phyloP scores from a whole-genome alignment of 2,888 invertebrate genomes.

The Hypena proboscidalis region DNA sequence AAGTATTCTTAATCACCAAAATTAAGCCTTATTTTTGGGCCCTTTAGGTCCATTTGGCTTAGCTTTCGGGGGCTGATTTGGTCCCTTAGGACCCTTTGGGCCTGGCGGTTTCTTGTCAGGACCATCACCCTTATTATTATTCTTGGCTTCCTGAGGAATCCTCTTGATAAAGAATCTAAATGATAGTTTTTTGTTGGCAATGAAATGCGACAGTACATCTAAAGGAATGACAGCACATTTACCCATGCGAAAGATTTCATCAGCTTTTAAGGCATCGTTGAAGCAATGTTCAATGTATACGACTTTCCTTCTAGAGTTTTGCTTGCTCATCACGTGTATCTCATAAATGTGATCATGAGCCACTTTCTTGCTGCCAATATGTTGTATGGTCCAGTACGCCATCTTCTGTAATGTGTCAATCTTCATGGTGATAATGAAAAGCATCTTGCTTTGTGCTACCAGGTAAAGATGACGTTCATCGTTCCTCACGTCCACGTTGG shows the following conservation, averaged over 20 bases:
- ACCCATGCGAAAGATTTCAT: slow-evolving; percentile 65
- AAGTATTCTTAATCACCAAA: background rate
- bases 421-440: slow-evolving; percentile 70
- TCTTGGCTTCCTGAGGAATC: slow-evolving; percentile 43
- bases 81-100: slow-evolving; percentile 48
- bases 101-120: slow-evolving; percentile 41
- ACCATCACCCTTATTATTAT: slow-evolving; percentile 42
- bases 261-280: slow-evolving; percentile 66
- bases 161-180: slow-evolving; percentile 68
- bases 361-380: slow-evolving; percentile 64
- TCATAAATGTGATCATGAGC: slow-evolving; percentile 72
- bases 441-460: slow-evolving; percentile 58
- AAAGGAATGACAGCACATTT: slow-evolving; percentile 71
- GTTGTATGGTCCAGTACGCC: slow-evolving; percentile 72
- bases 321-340: slow-evolving; percentile 66
- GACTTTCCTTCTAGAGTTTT: slow-evolving; percentile 62
- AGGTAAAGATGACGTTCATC: slow-evolving; percentile 68
- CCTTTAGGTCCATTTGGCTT: slow-evolving; percentile 27
- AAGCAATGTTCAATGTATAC: slow-evolving; percentile 71
- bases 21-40: slow-evolving; percentile 19
- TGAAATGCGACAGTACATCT: slow-evolving; percentile 58
- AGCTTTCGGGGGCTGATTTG: slow-evolving; percentile 17
- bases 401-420: slow-evolving; percentile 69
- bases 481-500: slow-evolving; percentile 49
- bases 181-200: slow-evolving; percentile 60